Conservation (phyloP, 2,113 vertebrate species). For the Aythya baeri region DNA sequence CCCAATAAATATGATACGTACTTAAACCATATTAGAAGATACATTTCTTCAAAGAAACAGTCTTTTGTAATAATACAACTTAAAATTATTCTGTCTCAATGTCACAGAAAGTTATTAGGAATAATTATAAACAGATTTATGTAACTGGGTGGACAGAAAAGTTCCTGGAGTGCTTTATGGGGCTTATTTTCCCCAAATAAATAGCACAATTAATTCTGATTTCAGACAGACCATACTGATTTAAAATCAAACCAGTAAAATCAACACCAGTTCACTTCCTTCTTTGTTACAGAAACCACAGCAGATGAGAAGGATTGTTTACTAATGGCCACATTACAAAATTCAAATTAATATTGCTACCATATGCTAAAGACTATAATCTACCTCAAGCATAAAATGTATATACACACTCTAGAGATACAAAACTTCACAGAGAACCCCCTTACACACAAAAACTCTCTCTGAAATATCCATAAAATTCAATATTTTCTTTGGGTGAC, state of each 20-base stretch:
- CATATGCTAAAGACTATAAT: constrained; percentile 36
- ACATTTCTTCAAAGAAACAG: constrained; percentile 6
- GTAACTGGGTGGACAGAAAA: constrained; percentile 49
- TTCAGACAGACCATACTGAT: constrained; percentile 35
- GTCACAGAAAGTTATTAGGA: constrained; percentile 37
- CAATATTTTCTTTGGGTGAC: constrained; percentile 73
- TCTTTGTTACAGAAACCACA: constrained; percentile 44
- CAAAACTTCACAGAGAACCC: background rate
- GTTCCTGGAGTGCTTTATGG: background rate
- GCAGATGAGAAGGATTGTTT: constrained; percentile 16
- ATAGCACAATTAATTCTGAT: constrained; percentile 37
- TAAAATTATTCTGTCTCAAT: constrained; percentile 1
- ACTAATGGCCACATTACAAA: constrained; percentile 46
- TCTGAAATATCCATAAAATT: constrained; percentile 69
- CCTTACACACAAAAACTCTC: constrained; percentile 28
- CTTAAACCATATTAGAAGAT: background rate
- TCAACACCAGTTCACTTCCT: constrained; percentile 8
- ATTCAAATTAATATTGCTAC: constrained; percentile 64
- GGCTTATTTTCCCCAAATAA: background rate
- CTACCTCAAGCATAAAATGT: constrained; percentile 54
- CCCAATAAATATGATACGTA: background rate
- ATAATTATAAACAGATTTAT: constrained; percentile 66
- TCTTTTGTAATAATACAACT: constrained; percentile 37
- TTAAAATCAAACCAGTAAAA: constrained; percentile 55
- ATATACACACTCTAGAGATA: constrained; percentile 19